Evolutionary conservation across 2,888 invertebrate species (phyloP), one percentile per base, ranked within the genome.

Genomic region (Zele albiditarsus): DNA sequence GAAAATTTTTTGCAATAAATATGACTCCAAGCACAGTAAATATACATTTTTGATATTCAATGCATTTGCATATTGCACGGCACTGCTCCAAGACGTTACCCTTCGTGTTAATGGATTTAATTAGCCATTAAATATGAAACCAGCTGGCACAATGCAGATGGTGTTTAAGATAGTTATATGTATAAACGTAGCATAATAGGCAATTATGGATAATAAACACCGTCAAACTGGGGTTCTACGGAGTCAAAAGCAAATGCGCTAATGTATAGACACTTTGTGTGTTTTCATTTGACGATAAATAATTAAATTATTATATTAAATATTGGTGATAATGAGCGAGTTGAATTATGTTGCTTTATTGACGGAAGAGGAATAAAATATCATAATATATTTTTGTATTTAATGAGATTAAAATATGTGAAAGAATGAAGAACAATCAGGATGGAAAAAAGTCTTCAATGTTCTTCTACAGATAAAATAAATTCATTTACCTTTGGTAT

Each of bases 401-500:
- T 2, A 38, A 38, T 38, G 38, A 38, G 38, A 38, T 38, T 38
- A 8, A 38, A 38, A 38, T 38, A 12, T 38, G 38, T 38, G 12
- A 8, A 12, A 38, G 12, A 38, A 8, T 38, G 12, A 38, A 46
- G 1, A 66, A 42, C 8, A 8, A 27, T 14, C 4, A 46, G 20
- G 8, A 53, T 53, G 6, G 5, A 53, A 20, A 2, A 23, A 12
- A 53, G 20, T 4, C 23, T 53, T 20, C 2, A 10, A 53, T 42
- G 0, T 46, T 38, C 20, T 53, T 20, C 8, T 53, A 5, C n/a
- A 53, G n/a, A n/a, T 53, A 8, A 20, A 53, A n/a, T 53, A 5
- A 20, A 53, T 20, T 53, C 2, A 88, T 89, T 88, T 88, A 94
- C 94, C 94, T 94, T 87, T 94, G 94, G 88, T 94, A 94, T 86